Conservation (phyloP, 1,140 invertebrate species). For the Rhynchophorus ferrugineus region DNA sequence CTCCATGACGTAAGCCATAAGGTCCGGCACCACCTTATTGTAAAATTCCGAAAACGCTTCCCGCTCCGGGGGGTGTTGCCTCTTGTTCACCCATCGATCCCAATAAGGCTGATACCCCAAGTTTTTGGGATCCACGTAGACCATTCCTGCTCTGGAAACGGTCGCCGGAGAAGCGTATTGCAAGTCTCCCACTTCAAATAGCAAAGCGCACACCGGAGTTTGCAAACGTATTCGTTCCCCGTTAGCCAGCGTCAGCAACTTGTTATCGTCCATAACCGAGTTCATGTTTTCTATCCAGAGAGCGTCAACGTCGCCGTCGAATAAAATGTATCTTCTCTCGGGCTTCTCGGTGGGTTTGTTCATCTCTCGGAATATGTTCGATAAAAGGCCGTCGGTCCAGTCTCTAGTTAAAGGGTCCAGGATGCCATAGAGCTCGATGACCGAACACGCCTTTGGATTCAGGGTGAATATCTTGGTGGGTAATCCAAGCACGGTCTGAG, state of each 20-base stretch:
- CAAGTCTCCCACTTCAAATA: constrained; percentile 87
- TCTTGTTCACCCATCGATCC: constrained; percentile 64
- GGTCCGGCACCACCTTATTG: constrained; percentile 63
- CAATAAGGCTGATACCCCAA: constrained; percentile 79
- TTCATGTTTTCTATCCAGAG: constrained; percentile 96
- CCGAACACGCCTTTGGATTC: constrained; percentile 81
- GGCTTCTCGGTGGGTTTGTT: constrained; percentile 63
- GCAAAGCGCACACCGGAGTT: constrained; percentile 68
- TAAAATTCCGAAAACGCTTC: constrained; percentile 53
- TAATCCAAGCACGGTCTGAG: constrained; percentile 67
- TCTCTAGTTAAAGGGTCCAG: constrained; percentile 76
- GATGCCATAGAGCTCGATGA: constrained; percentile 84
- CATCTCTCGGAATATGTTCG: constrained; percentile 84
- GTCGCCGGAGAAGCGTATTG: constrained; percentile 86
- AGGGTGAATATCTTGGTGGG: constrained; percentile 69
- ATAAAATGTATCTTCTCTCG: constrained; percentile 75
- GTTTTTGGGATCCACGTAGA: constrained; percentile 88
- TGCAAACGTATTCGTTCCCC: constrained; percentile 79
- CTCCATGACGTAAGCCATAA: constrained; percentile 67
- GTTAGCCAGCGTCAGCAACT: constrained; percentile 79
- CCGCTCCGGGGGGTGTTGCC: constrained; percentile 45
- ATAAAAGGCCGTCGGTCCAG: constrained; percentile 87
- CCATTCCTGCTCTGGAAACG: constrained; percentile 86
- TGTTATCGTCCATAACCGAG: constrained; percentile 93
- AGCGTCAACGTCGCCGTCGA: constrained; percentile 89